A percentile compares a stretch with the other conserved stretches of the same genome.
Evolutionary conservation across 2,113 vertebrate genomes (phyloP).

Genomic region (Trogon melanurus): DNA sequence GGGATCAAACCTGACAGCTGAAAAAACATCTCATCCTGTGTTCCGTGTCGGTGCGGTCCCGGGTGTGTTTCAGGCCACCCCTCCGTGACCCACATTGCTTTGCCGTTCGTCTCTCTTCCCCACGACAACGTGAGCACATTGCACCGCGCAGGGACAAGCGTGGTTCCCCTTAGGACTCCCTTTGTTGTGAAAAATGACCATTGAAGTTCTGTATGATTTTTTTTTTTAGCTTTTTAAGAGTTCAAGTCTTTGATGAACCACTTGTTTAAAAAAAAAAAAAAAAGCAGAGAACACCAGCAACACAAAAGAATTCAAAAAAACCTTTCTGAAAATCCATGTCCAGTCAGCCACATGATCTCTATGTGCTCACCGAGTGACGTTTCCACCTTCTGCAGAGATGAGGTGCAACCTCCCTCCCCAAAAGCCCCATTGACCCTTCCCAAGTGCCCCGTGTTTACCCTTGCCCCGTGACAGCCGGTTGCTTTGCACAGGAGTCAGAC

Average conservation of each 20-base stretch:
- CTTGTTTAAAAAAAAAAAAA: background rate
- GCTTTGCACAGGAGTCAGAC: background rate
- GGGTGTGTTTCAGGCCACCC: background rate
- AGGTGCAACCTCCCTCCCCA: background rate
- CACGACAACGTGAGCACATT: fast-evolving
- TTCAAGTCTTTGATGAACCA: background rate
- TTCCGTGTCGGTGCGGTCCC: background rate
- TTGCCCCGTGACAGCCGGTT: background rate
- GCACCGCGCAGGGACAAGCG: background rate
- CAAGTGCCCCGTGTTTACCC: background rate
- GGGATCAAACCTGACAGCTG: background rate
- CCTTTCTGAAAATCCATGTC: background rate
- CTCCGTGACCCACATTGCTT: fast-evolving
- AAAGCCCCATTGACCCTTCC: background rate
- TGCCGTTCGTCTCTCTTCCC: background rate
- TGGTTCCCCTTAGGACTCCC: background rate
- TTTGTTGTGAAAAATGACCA: background rate
- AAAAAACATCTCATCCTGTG: background rate
- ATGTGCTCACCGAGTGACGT: background rate
- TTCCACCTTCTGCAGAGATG: background rate
- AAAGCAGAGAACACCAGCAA: too few relatives aligned
- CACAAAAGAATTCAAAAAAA: too few relatives aligned
- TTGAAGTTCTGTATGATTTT: background rate
- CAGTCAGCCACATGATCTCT: background rate
- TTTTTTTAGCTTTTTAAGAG: background rate